Percentiles rank a stretch among this genome's conserved stretches.
These are phyloP conservation scores for Athripsodes cinereus DNA, from an alignment of 2,888 invertebrate genomes.

Conservation along the genomic window DNA sequence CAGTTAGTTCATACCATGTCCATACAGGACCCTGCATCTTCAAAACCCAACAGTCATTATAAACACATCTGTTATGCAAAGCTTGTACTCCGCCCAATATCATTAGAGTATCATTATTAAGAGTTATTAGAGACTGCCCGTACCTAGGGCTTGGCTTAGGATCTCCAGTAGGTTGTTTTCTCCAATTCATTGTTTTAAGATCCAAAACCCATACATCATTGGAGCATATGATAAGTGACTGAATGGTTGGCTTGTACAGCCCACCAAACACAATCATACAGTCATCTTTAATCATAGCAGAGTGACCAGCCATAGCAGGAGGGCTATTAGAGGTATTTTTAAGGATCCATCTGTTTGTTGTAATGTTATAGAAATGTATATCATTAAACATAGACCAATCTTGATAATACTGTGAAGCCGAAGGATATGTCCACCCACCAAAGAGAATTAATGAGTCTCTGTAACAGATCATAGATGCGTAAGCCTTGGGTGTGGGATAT, in stretches of 20 bases:
- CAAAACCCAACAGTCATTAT: constrained; percentile 87
- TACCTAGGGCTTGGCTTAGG: constrained; percentile 77
- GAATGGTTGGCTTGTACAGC: constrained; percentile 40
- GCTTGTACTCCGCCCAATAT: constrained; percentile 86
- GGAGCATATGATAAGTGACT: constrained; percentile 48
- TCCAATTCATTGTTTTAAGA: constrained; percentile 71
- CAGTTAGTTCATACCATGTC: constrained; percentile 69
- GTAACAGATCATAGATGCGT: constrained; percentile 86
- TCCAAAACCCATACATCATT: constrained; percentile 90
- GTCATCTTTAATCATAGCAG: constrained; percentile 77
- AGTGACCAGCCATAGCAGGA: constrained; percentile 87
- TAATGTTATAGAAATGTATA: constrained; percentile 80
- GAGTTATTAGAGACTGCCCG: constrained; percentile 84
- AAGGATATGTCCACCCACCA: constrained; percentile 94
- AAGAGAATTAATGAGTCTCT: constrained; percentile 79
- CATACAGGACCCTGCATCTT: constrained; percentile 67
- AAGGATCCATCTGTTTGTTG: constrained; percentile 72
- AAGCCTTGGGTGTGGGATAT: constrained; percentile 94
- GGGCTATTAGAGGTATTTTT: constrained; percentile 58
- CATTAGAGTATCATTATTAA: constrained; percentile 73
- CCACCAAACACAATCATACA: constrained; percentile 83
- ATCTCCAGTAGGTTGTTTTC: constrained; percentile 62
- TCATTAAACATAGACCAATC: constrained; percentile 88
- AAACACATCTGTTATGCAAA: constrained; percentile 66
- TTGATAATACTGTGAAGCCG: constrained; percentile 76